Base-by-base conservation (phyloP, 1,140 invertebrate species). In the Drosophila sucinea region DNA sequence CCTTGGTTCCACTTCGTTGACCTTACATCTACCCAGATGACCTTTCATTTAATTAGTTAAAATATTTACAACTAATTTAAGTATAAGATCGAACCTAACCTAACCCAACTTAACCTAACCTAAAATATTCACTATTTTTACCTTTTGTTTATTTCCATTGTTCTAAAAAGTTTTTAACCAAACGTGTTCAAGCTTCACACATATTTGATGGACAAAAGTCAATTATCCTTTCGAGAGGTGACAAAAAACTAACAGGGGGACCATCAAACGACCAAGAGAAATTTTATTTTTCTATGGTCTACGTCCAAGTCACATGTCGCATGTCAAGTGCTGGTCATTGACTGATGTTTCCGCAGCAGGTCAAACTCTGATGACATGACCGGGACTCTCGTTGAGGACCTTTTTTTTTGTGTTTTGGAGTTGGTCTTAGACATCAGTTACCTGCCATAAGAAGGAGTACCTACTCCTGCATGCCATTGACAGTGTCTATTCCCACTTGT, bases 271-370 rank as follows among this genome's bases (percentile, higher is more conserved):
- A 66, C 32, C 61, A 73, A 41, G 60, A 33, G 54, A 47, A 55
- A 56, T 64, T 66, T 77, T 69, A 65, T 60, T 81, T 84, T 85
- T 69, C 70, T 86, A 86, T 86, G 82, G 81, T 66, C 69, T 79
- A 66, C 70, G 79, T 84, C 78, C 78, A 51, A 27, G 44, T 27
- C 44, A 51, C 44, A 58, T 58, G 56, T 58, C 56, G 56, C 56
- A 85, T 87, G 81, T 85, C 81, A 85, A 85, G 83, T 79, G 79
- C 74, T 73, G 70, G 67, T 55, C 63, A 81, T 77, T 86, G 81
- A 77, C 77, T 77, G 77, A 77, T 74, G 64, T 77, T 70, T 70
- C 27, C 33, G 40, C 47, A 27, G 25, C 30, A 41, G 7, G 63
- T 44, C 57, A 29, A 35, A 23, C 27, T 33, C 17, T 41, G 35